Evolutionary conservation across 37 sponge, comb jelly and placozoan genomes (phyloP), one percentile per base, ranked within the genome.

Genomic region (Geodia barretti): DNA sequence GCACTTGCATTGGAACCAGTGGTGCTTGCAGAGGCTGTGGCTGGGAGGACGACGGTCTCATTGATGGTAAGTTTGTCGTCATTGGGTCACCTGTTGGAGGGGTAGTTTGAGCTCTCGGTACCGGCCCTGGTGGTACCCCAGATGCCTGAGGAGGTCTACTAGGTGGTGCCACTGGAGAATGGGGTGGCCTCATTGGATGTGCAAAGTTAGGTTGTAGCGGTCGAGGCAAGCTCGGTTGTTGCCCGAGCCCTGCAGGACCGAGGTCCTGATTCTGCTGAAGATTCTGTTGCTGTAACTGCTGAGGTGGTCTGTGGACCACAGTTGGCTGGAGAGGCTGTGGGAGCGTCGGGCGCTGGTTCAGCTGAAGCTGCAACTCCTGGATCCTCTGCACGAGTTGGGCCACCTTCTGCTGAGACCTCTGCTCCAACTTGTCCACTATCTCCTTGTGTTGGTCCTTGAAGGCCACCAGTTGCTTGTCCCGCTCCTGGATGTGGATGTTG

Each of bases 391-490:
- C 34, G 33, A 92, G 82, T 37, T 86, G 93, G 19, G 24, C 29
- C 1, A 89, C 62, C 60, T 78, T 73, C 41, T 82, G 75, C 47
- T 74, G 80, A 70, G 78, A 62, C 32, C 61, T 74, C 68, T 83
- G 84, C 65, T 92, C 92, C 73, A 87, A 39, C 14, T 24, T 80
- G 17, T 84, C 78, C 0, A 83, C 74, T 1, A 83, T 83, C 34
- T 83, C 33, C 62, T 79, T 89, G 75, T 89, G 89, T 35, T 89
- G 84, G 38, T 89, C 84, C 30, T 79, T 60, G 78, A 83, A 83
- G 24, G 79, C 69, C 20, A 77, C 17, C 42, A 89, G 62, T 42
- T 83, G 83, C 47, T 83, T 88, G 60, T 82, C 80, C 62, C 88
- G 35, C 68, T 92, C 80, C 60, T 92, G 92, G 23, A 87, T 64